phyloP scores from a whole-genome alignment of 2,888 invertebrate genomes.

The Schizotus pectinicornis region DNA sequence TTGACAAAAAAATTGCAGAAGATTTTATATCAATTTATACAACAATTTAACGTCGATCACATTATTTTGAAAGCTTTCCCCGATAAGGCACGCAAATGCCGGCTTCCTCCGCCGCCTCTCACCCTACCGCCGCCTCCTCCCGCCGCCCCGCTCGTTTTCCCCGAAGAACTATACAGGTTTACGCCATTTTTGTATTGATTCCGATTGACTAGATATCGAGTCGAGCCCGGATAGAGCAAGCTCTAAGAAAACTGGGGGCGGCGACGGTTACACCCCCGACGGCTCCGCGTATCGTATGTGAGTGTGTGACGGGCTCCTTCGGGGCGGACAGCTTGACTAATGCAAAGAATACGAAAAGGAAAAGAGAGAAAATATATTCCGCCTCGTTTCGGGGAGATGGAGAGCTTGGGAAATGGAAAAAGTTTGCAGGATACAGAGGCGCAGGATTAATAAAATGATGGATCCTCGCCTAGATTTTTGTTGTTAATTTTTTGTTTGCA shows the following conservation, averaged over 20 bases:
- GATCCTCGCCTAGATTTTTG: neutral
- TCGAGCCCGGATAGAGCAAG: slow-evolving; percentile 47
- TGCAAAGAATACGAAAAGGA: slow-evolving; percentile 37
- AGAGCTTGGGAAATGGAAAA: slow-evolving; percentile 9
- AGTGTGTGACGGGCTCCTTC: slow-evolving; percentile 53
- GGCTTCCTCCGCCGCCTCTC: too few species aligned
- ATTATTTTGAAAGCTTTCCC: too few species aligned
- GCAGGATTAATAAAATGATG: slow-evolving; percentile 7
- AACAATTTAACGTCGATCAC: too few species aligned
- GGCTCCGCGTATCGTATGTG: slow-evolving; percentile 57
- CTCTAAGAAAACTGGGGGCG: slow-evolving; percentile 44
- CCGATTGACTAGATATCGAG: slow-evolving; percentile 52
- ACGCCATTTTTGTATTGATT: slow-evolving; percentile 55
- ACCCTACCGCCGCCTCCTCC: too few species aligned
- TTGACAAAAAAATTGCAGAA: too few species aligned
- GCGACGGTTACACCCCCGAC: slow-evolving; percentile 50
- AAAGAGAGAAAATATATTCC: slow-evolving; percentile 29
- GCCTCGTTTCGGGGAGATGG: neutral
- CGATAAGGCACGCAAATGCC: too few species aligned
- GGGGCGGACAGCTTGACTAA: slow-evolving; percentile 52
- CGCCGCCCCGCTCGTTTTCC: too few species aligned
- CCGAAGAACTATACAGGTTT: slow-evolving; percentile 16
- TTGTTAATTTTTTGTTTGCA: neutral
- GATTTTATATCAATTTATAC: too few species aligned
- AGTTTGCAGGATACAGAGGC: slow-evolving; percentile 2